Conservation (phyloP, 1,140 invertebrate species). For the Ostrea denselamellosa region DNA sequence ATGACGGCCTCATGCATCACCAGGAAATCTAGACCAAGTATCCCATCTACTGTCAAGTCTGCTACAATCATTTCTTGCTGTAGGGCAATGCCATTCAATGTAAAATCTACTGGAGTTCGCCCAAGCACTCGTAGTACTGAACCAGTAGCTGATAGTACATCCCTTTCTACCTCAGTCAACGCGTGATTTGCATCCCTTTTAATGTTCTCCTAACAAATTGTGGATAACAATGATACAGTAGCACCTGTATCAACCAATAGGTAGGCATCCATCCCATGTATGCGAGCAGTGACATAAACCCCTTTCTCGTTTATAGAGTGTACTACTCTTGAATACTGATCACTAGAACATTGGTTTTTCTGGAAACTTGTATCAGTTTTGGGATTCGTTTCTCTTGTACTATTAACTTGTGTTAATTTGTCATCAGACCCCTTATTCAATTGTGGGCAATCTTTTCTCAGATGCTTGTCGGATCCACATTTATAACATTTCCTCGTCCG, state of each 20-base stretch:
- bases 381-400: neutral
- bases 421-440: too few species aligned
- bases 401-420: neutral
- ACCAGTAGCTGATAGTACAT: constrained; percentile 31
- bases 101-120: constrained; percentile 2
- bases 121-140: neutral
- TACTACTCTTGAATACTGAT: constrained; percentile 9
- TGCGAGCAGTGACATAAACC: constrained; percentile 29
- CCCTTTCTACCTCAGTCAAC: constrained; percentile 1
- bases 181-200: neutral
- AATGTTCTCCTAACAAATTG: constrained; percentile 1
- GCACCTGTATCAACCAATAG: constrained; percentile 40
- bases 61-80: constrained; percentile 8
- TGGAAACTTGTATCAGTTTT: neutral
- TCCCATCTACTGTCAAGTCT: constrained; percentile 46
- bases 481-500: constrained; percentile 13
- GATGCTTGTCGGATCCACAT: constrained; percentile 30
- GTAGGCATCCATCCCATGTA: too few species aligned
- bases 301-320: constrained; percentile 37
- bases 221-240: constrained; percentile 40
- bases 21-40: constrained; percentile 46
- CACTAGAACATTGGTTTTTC: neutral
- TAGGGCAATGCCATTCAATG: neutral
- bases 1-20: neutral
- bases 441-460: constrained; percentile 12